These are phyloP conservation scores for Apostichopus leukothele DNA, from an alignment of 53 echinoderm and acorn worm genomes.

Conservation along the genomic window DNA sequence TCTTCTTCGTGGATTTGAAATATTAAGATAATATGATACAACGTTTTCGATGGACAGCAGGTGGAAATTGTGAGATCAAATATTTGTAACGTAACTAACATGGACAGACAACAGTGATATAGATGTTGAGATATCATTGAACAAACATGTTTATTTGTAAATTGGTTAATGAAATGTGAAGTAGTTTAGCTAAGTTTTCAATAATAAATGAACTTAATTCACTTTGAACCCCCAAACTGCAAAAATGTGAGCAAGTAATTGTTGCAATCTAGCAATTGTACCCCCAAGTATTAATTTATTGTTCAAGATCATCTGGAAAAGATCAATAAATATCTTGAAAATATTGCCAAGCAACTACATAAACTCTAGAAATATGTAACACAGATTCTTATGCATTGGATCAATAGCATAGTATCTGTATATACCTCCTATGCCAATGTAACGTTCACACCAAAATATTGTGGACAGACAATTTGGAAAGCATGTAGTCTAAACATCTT, in stretches of 20 bases:
- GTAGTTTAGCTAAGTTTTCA: slow-evolving; percentile 19
- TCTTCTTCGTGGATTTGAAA: slow-evolving; percentile 13
- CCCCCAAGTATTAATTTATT: slow-evolving; percentile 7
- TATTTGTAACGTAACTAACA: slow-evolving; percentile 36
- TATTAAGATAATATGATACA: slow-evolving; percentile 31
- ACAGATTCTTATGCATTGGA: slow-evolving; percentile 33
- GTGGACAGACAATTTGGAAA: slow-evolving; percentile 39
- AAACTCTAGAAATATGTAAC: slow-evolving; percentile 23
- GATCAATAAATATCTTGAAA: slow-evolving; percentile 6
- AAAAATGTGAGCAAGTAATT: slow-evolving; percentile 16
- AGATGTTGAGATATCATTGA: slow-evolving; percentile 10
- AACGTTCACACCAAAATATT: slow-evolving; percentile 38
- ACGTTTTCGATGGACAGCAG: slow-evolving; percentile 18
- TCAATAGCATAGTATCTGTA: slow-evolving; percentile 20
- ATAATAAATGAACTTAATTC: slow-evolving; percentile 37
- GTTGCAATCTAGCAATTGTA: slow-evolving; percentile 26
- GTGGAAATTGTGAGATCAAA: slow-evolving; percentile 20
- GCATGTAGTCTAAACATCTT: slow-evolving; percentile 32
- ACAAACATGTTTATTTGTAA: slow-evolving; percentile 36
- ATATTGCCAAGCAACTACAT: slow-evolving; percentile 23
- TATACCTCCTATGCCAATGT: slow-evolving; percentile 31
- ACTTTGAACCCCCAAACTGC: slow-evolving; percentile 24
- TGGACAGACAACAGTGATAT: slow-evolving; percentile 36
- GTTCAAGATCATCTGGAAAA: slow-evolving; percentile 12
- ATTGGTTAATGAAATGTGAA: slow-evolving; percentile 22